Evolutionary conservation across 2,113 vertebrate species (phyloP).

Genomic region (Pelodiscus sinensis): DNA sequence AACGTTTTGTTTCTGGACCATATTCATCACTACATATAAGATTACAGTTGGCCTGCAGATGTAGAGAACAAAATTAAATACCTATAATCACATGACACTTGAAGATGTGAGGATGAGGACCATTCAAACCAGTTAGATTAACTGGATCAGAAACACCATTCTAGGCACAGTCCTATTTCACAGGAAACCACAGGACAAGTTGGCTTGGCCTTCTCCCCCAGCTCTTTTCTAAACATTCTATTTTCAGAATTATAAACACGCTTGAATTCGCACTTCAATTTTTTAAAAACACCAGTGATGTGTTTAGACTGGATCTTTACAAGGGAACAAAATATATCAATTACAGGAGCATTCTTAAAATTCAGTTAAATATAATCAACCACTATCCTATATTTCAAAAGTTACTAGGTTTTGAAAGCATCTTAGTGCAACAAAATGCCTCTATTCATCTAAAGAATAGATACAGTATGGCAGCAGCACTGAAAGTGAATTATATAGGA

Average conservation of each 20-base stretch:
- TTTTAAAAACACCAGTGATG: background rate
- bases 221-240: background rate
- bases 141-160: background rate
- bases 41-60: slow-evolving; percentile 90
- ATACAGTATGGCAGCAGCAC: background rate
- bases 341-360: background rate
- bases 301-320: too few species aligned
- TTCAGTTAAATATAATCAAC: background rate
- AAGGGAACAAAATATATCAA: background rate
- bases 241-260: background rate
- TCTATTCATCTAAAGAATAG: too few species aligned
- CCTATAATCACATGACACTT: background rate
- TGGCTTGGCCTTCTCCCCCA: background rate
- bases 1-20: slow-evolving; percentile 85
- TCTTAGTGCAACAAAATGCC: background rate
- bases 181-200: background rate
- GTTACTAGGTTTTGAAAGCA: background rate
- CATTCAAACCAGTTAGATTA: background rate
- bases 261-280: background rate
- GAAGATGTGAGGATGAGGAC: background rate
- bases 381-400: fast-evolving
- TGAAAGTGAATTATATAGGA: background rate
- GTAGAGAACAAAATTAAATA: background rate
- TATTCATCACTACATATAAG: slow-evolving; percentile 89
- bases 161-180: background rate